Evolutionary conservation across 2,113 vertebrate species (phyloP).

Genomic region (Pterophyllum scalare): DNA sequence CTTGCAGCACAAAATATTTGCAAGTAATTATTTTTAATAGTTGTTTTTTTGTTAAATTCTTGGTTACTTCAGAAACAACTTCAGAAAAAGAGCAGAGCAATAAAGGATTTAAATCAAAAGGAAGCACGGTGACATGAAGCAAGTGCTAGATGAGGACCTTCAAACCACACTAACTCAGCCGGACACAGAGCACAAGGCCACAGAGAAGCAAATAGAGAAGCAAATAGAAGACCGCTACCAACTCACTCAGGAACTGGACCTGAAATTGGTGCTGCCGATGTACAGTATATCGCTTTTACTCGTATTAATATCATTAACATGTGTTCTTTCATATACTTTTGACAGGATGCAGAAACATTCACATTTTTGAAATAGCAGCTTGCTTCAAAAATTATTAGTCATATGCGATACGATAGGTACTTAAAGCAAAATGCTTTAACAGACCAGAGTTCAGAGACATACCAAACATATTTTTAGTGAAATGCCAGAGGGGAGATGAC

Average conservation of each 20-base stretch:
- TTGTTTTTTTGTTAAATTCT: background rate
- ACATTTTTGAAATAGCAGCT: background rate
- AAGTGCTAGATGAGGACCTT: slow-evolving; percentile 71
- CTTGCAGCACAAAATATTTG: background rate
- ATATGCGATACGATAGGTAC: background rate
- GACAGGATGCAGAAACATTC: slow-evolving; percentile 55
- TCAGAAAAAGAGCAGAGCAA: slow-evolving; percentile 58
- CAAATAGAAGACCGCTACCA: slow-evolving; percentile 62
- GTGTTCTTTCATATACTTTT: background rate
- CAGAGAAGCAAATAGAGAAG: slow-evolving; percentile 56
- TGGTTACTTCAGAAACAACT: background rate
- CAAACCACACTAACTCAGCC: too few species aligned
- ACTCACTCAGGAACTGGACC: slow-evolving; percentile 66
- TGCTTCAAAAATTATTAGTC: background rate
- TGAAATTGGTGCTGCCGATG: slow-evolving; percentile 25
- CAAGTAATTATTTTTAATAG: background rate
- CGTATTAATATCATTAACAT: background rate
- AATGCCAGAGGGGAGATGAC: background rate
- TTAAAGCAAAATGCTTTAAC: background rate
- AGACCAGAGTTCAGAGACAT: background rate
- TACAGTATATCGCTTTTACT: background rate
- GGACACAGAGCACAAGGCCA: too few species aligned
- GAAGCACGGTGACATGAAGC: slow-evolving; percentile 71
- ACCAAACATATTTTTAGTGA: background rate
- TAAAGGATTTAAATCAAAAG: slow-evolving; percentile 70